A percentile compares a stretch with the other conserved stretches of the same genome.
Conservation (phyloP, 2,888 invertebrate genomes). For the Graphium colonna region DNA sequence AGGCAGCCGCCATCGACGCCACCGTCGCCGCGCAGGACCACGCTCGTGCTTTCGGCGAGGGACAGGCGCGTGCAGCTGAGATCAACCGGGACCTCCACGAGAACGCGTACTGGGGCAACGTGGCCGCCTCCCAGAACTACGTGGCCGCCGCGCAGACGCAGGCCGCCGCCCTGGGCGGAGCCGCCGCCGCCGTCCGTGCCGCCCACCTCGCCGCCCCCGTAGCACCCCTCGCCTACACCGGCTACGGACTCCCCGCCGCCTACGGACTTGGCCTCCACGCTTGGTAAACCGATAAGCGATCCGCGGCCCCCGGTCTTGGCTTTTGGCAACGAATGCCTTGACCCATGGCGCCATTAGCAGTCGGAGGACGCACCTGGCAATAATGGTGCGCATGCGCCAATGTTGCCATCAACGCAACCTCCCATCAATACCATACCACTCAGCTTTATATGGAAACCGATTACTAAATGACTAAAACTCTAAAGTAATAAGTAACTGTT, state of each 20-base stretch:
- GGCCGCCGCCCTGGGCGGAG: too few species aligned
- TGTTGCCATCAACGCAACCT: too few species aligned
- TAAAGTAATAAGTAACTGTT: too few species aligned
- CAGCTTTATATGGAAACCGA: constrained; percentile 43
- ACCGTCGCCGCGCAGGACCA: constrained; percentile 61
- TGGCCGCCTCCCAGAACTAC: constrained; percentile 64
- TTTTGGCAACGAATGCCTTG: too few species aligned
- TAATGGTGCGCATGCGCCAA: neutral
- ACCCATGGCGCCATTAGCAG: too few species aligned
- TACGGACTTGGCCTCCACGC: constrained; percentile 42
- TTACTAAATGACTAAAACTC: constrained; percentile 47
- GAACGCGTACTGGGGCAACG: constrained; percentile 67
- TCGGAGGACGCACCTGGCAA: neutral
- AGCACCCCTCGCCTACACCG: too few species aligned
- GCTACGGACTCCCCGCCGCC: too few species aligned
- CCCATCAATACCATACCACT: constrained; percentile 36
- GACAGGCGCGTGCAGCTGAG: constrained; percentile 61
- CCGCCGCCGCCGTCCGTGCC: constrained; percentile 45
- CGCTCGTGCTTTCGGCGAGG: constrained; percentile 56
- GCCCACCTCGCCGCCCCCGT: constrained; percentile 35
- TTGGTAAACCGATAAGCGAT: too few species aligned
- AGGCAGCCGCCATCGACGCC: constrained; percentile 70
- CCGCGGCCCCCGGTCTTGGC: too few species aligned
- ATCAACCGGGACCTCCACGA: constrained; percentile 62
- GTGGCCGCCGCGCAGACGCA: constrained; percentile 71